These are phyloP conservation scores for Hypanus sabinus DNA, from an alignment of 2,113 vertebrate species.

Conservation along the genomic window DNA sequence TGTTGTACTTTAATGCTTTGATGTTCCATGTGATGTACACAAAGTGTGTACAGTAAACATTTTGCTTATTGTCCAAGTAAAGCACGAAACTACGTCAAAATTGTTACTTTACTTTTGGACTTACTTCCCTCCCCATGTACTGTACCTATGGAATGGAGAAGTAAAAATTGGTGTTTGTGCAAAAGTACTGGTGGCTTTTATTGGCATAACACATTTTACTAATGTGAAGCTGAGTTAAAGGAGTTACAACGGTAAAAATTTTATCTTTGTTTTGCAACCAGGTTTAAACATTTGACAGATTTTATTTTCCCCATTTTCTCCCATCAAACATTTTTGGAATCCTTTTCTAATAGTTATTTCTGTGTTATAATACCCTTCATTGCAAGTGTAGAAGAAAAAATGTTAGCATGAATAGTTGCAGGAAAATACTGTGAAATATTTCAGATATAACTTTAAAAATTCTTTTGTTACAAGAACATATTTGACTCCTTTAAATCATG, in stretches of 20 bases:
- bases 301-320: background rate
- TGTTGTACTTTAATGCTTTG: conserved; percentile 38
- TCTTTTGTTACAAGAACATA: background rate
- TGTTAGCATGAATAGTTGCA: background rate
- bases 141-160: conserved; percentile 56
- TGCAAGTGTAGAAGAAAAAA: background rate
- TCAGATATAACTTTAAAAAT: background rate
- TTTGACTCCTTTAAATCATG: conserved; percentile 33
- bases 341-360: background rate
- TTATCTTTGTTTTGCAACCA: background rate
- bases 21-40: conserved; percentile 66
- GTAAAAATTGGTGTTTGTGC: conserved; percentile 38
- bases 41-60: conserved; percentile 49
- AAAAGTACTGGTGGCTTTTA: conserved; percentile 37
- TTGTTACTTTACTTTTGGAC: conserved; percentile 65
- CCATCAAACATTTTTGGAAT: background rate
- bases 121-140: conserved; percentile 76
- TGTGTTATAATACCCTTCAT: background rate
- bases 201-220: conserved; percentile 37
- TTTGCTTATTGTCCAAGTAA: conserved; percentile 59
- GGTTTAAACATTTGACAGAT: background rate
- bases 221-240: conserved; percentile 31
- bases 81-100: conserved; percentile 61
- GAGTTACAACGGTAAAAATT: conserved; percentile 44
- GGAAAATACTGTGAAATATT: background rate